Conservation (phyloP, 1,140 invertebrate species). For the Penaeus indicus region DNA sequence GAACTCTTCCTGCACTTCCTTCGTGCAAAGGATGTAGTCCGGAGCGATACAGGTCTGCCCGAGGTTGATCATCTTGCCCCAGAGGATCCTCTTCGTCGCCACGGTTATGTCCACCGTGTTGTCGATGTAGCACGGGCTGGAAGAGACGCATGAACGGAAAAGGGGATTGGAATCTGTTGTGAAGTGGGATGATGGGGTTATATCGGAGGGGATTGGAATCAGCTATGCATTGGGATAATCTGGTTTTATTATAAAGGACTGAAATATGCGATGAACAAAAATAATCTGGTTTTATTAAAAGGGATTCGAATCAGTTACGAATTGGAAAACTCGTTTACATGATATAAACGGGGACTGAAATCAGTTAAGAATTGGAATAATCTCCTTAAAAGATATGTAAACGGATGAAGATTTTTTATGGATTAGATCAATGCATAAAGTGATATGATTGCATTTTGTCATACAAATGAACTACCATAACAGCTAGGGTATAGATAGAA, state of each 20-base stretch:
- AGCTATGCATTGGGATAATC: not conserved
- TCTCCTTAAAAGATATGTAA: not conserved
- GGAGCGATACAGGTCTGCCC: conserved; percentile 98
- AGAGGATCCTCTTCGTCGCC: conserved; percentile 85
- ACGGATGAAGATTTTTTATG: not conserved
- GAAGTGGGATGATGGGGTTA: not conserved
- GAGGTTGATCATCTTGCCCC: conserved; percentile 94
- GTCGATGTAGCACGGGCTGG: conserved; percentile 86
- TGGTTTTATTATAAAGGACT: not conserved
- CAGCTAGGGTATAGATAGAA: too few relatives aligned
- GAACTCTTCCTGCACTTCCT: conserved; percentile 70
- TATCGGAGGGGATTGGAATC: not conserved
- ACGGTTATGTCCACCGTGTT: conserved; percentile 79
- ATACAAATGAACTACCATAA: too few relatives aligned
- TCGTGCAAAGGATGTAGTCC: conserved; percentile 93
- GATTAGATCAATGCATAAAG: not conserved
- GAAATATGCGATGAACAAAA: not conserved
- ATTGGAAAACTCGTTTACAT: not conserved
- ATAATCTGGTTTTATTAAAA: not conserved
- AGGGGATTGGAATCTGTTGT: not conserved
- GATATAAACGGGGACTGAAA: too few relatives aligned
- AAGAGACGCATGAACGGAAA: not conserved
- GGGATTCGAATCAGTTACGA: not conserved
- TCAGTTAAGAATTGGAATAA: not conserved
- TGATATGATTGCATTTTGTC: too few relatives aligned